Percentiles rank a stretch among this genome's conserved stretches.
These are phyloP conservation scores for Ciconia stormi DNA, from an alignment of 2,113 vertebrate genomes.

Conservation along the genomic window DNA sequence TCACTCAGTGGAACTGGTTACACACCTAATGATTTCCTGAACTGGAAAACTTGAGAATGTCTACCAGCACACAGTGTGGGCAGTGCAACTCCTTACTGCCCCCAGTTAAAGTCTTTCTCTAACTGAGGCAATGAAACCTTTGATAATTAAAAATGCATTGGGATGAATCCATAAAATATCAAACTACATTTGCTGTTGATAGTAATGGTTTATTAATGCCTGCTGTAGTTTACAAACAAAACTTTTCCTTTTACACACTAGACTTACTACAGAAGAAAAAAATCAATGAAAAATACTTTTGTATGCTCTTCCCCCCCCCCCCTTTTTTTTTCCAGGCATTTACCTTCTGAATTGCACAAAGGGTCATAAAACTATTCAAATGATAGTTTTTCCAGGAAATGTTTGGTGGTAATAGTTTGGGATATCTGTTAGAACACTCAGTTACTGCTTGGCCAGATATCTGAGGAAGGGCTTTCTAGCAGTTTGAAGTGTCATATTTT, in stretches of 20 bases:
- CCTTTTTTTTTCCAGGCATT: not conserved
- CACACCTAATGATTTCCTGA: not conserved
- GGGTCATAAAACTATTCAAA: constrained; percentile 56
- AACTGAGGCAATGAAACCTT: not conserved
- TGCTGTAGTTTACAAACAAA: not conserved
- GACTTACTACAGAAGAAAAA: not conserved
- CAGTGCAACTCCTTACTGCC: not conserved
- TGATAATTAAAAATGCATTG: not conserved
- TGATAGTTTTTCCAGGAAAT: constrained; percentile 65
- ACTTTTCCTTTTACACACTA: not conserved
- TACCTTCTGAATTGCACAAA: constrained; percentile 48
- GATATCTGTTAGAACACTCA: constrained; percentile 59
- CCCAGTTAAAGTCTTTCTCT: not conserved
- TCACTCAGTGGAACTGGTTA: not conserved
- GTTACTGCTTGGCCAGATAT: constrained; percentile 51
- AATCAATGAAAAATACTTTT: not conserved
- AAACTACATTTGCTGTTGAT: not conserved
- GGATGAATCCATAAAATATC: not conserved
- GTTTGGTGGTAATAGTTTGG: constrained; percentile 45
- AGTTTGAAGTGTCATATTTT: constrained; percentile 35
- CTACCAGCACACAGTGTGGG: not conserved
- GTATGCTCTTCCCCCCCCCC: not conserved
- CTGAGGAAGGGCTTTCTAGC: constrained; percentile 30
- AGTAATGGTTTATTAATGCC: not conserved
- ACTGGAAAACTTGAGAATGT: not conserved